Conservation (phyloP, 2,888 invertebrate species). For the Xestia rhomboidea region DNA sequence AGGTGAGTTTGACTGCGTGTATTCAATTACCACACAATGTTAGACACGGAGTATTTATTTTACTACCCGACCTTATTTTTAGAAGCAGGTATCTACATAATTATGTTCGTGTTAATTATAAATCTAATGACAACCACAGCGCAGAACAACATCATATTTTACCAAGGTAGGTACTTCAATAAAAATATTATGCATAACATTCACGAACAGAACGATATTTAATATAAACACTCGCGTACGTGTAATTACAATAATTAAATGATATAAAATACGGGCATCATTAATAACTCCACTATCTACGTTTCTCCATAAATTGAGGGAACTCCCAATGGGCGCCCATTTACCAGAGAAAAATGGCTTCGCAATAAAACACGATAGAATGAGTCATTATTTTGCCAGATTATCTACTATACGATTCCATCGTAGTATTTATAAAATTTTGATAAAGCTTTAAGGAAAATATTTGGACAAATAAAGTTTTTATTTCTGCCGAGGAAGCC, state of each 20-base stretch:
- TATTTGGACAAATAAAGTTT: slow-evolving; percentile 35
- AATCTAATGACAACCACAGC: background rate
- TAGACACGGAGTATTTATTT: too few relatives aligned
- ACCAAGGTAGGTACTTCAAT: background rate
- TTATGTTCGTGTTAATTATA: slow-evolving; percentile 7
- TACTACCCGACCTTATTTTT: background rate
- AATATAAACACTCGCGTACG: slow-evolving; percentile 32
- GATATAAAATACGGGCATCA: slow-evolving; percentile 56
- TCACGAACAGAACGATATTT: slow-evolving; percentile 38
- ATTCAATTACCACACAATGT: background rate
- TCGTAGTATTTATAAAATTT: slow-evolving; percentile 54
- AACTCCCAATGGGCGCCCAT: slow-evolving; percentile 69
- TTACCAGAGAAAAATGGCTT: slow-evolving; percentile 71
- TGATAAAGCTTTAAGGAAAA: slow-evolving; percentile 45
- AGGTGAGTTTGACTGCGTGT: background rate
- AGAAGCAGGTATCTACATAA: background rate
- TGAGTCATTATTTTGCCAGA: slow-evolving; percentile 68
- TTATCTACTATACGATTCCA: slow-evolving; percentile 63
- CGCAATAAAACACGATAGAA: slow-evolving; percentile 71
- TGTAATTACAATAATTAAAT: slow-evolving; percentile 62
- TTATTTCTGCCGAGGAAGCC: slow-evolving; percentile 7
- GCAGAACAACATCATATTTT: background rate
- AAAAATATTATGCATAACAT: slow-evolving; percentile 32
- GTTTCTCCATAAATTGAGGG: slow-evolving; percentile 68
- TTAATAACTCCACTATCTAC: slow-evolving; percentile 67